Percentiles rank a stretch among this genome's conserved stretches.
phyloP scores from a whole-genome alignment of 2,797 vertebrate species.

The Hypotaenidia okinawae region DNA sequence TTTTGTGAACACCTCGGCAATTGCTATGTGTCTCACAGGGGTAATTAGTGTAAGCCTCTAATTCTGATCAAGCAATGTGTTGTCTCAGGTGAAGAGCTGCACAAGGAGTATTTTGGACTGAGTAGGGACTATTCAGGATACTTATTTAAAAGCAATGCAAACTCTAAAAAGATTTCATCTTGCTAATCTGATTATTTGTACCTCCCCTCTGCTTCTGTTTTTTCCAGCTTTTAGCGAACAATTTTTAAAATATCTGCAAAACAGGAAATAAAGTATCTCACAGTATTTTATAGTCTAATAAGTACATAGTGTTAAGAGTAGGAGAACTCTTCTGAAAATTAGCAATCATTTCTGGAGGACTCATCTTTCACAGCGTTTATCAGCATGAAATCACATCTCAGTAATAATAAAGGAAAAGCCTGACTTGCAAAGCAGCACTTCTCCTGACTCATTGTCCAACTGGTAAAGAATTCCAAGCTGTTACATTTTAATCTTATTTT shows the following conservation, averaged over 20 bases:
- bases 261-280: not conserved
- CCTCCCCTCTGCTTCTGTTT: not conserved
- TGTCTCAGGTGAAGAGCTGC: not conserved
- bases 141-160: not conserved
- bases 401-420: not conserved
- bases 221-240: not conserved
- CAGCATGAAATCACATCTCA: not conserved
- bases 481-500: not conserved
- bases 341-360: not conserved
- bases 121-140: not conserved
- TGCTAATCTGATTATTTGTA: not conserved
- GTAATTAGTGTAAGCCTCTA: not conserved
- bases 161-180: not conserved
- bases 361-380: not conserved
- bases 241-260: not conserved
- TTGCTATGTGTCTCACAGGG: not conserved
- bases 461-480: not conserved
- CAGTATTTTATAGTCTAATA: not conserved
- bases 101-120: not conserved
- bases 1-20: not conserved
- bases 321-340: not conserved
- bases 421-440: not conserved
- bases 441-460: not conserved
- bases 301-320: not conserved
- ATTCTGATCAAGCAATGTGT: fast-evolving